These are phyloP conservation scores for Aix galericulata DNA, from an alignment of 2,113 vertebrate species.

Conservation along the genomic window DNA sequence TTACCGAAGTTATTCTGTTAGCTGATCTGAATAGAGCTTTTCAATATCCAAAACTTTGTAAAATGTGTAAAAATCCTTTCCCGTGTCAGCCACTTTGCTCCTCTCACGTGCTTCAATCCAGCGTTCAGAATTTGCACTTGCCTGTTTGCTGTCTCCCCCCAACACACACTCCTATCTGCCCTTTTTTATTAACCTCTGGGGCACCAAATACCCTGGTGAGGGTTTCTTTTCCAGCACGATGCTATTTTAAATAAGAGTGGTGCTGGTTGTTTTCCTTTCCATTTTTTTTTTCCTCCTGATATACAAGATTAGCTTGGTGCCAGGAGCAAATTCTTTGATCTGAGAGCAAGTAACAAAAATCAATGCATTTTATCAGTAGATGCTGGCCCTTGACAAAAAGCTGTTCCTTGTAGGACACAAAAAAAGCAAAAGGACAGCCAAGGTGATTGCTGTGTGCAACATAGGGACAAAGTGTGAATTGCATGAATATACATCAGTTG, in stretches of 20 bases:
- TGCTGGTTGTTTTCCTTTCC: background rate
- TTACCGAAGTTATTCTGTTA: background rate
- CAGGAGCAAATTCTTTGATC: background rate
- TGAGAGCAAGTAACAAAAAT: background rate
- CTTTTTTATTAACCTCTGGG: too few species aligned
- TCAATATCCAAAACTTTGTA: background rate
- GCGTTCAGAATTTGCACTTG: background rate
- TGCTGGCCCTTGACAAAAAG: background rate
- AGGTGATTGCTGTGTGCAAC: background rate
- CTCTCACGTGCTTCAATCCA: background rate
- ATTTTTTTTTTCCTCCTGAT: accelerated
- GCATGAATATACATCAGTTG: background rate
- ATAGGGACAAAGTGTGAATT: background rate
- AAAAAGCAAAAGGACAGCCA: background rate
- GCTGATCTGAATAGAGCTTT: background rate
- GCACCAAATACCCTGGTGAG: too few species aligned
- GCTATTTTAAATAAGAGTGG: background rate
- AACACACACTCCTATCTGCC: background rate
- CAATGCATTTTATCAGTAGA: background rate
- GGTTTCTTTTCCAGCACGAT: background rate
- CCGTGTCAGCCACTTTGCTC: too few species aligned
- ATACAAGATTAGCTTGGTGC: background rate
- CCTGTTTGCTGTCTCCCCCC: background rate
- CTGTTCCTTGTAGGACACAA: background rate
- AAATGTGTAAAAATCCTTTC: background rate